These are phyloP conservation scores for Onychomys torridus DNA, from an alignment of 2,797 vertebrate species.

Conservation along the genomic window DNA sequence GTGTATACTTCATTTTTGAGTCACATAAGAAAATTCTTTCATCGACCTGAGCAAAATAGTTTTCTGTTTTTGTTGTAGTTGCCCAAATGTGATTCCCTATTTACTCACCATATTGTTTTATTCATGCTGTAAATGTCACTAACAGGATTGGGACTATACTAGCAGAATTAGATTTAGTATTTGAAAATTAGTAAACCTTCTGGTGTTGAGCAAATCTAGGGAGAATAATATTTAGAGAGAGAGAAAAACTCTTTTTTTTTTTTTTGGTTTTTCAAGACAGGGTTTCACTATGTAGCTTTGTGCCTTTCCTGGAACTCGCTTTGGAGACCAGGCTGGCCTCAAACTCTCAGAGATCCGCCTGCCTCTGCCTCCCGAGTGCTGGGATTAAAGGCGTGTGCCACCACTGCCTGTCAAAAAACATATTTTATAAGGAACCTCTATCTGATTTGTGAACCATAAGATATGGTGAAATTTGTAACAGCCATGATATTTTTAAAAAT, in stretches of 20 bases:
- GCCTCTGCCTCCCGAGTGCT: too few relatives aligned
- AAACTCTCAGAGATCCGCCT: too few relatives aligned
- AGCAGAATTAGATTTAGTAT: slow-evolving; percentile 11
- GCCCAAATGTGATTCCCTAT: background rate
- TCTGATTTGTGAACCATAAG: background rate
- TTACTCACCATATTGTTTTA: slow-evolving; percentile 13
- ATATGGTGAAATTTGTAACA: background rate
- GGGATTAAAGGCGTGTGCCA: too few relatives aligned
- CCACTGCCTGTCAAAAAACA: too few relatives aligned
- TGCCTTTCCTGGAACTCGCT: too few relatives aligned
- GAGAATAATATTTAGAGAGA: background rate
- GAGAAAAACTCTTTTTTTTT: too few relatives aligned
- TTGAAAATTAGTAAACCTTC: slow-evolving; percentile 41
- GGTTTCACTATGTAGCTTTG: too few relatives aligned
- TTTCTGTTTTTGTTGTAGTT: background rate
- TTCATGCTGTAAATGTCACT: slow-evolving; percentile 22
- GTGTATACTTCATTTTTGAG: background rate
- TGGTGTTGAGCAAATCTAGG: background rate
- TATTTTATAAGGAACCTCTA: background rate
- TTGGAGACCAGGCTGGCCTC: too few relatives aligned
- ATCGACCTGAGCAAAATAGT: background rate
- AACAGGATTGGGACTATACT: background rate
- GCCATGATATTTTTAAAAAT: background rate
- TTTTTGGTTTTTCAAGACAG: too few relatives aligned
- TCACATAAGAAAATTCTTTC: background rate